Conservation (phyloP, 2,888 invertebrate species). For the Luperina testacea region DNA sequence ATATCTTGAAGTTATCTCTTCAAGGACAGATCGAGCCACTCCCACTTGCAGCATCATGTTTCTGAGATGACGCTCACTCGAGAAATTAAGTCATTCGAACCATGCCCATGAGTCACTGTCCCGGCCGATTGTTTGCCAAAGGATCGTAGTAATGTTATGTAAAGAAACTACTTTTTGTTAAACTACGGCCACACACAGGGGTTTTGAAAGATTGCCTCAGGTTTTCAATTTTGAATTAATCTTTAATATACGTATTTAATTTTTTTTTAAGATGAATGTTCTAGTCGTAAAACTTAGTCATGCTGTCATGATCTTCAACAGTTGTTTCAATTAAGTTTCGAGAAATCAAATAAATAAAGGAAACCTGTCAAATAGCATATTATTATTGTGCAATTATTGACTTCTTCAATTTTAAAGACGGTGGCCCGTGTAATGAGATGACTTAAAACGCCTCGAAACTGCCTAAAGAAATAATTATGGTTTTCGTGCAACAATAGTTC, state of each 20-base stretch:
- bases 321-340: conserved; percentile 9
- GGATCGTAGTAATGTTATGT: conserved; percentile 18
- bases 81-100: conserved; percentile 37
- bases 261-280: not conserved
- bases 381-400: conserved; percentile 24
- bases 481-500: conserved; percentile 45
- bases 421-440: conserved; percentile 22
- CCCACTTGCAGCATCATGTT: conserved; percentile 47
- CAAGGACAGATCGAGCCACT: conserved; percentile 54
- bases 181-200: not conserved
- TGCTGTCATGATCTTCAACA: conserved; percentile 1
- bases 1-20: conserved; percentile 7
- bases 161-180: conserved; percentile 9
- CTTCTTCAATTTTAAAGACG: conserved; percentile 16
- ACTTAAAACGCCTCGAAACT: conserved; percentile 20
- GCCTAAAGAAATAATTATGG: conserved; percentile 26
- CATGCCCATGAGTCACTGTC: conserved; percentile 30
- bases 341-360: not conserved
- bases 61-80: conserved; percentile 27
- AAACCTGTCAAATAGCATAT: not conserved
- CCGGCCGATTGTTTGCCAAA: conserved; percentile 12
- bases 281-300: not conserved
- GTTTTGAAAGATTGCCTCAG: conserved; percentile 3
- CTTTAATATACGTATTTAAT: not conserved
- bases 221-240: not conserved